Evolutionary conservation across 2,888 invertebrate genomes (phyloP), one percentile per base, ranked within the genome.

Genomic region (Pandemis corylana): DNA sequence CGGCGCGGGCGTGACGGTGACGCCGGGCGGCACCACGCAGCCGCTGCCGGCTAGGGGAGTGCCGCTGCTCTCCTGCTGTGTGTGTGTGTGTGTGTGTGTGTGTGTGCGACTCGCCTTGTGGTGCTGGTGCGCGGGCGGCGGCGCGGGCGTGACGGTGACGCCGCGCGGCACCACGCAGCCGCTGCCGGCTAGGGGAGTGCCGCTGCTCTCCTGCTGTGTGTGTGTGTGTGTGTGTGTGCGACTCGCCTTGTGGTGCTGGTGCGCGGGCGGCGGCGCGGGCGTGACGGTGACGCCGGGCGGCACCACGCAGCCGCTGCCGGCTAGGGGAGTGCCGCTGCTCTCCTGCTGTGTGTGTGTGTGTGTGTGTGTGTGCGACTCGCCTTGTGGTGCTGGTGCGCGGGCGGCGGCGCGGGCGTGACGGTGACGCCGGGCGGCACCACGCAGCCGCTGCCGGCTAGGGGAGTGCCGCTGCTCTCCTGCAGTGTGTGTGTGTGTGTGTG

Each of bases 241-340:
- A 44, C 12, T 41, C 76, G 91, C 92, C 91, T 93, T 93, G 76
- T 79, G 82, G 75, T 94, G 92, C 77, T 94, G 94, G 77, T 95
- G 95, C 0, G 94, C 94, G 13, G 94, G 94, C 56, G 94, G 95
- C 42, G 95, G 94, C 9, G 94, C 94, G 2, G 94, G 94, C 0
- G 94, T 95, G 59, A 95, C 94, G n/a, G 94, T 95, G 75, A 95
- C 95, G 0, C 94, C 94, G 61, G 94, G 94, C 53, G 95, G 95
- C 9, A 94, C 94, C 78, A 94, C 94, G 78, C 94, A 94, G 6
- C 93, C 94, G 78, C 92, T 90, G 71, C 91, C 91, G 0, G 94
- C 93, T 76, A 94, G 76, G 0, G 93, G 92, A 0, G 93, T 90
- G 64, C 92, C 92, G 1, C 86, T 0, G 68, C 64, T 49, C 74